phyloP scores from a whole-genome alignment of 2,797 vertebrate species.

The Halcyon chelicuti region DNA sequence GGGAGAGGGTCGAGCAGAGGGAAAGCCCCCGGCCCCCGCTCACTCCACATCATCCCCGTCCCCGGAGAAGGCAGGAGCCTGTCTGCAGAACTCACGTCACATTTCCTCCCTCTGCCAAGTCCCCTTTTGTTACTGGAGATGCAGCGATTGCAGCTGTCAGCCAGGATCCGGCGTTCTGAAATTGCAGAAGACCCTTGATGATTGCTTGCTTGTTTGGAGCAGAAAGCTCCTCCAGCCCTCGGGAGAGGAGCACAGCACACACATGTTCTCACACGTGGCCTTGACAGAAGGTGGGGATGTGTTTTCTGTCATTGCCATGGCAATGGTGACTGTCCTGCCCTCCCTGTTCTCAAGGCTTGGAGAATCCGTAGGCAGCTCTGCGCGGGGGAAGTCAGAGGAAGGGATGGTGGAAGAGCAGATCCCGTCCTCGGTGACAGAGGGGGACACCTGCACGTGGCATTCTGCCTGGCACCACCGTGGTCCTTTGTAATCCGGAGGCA shows the following conservation, averaged over 20 bases:
- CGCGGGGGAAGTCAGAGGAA: background rate
- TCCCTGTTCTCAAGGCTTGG: background rate
- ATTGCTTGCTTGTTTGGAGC: background rate
- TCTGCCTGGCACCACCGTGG: background rate
- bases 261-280: conserved; percentile 29
- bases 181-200: background rate
- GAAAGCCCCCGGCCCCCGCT: background rate
- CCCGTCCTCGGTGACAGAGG: background rate
- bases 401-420: background rate
- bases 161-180: background rate
- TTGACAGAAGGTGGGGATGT: conserved; percentile 28
- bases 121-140: background rate
- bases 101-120: background rate
- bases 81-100: background rate
- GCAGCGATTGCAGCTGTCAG: background rate
- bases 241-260: background rate
- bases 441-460: background rate
- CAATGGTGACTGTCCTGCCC: background rate
- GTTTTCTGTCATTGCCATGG: conserved; percentile 37
- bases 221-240: background rate
- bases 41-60: background rate
- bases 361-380: background rate
- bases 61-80: background rate
- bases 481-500: background rate
- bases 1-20: background rate